Evolutionary conservation across 2,113 vertebrate species (phyloP).

Genomic region (Mus pahari): DNA sequence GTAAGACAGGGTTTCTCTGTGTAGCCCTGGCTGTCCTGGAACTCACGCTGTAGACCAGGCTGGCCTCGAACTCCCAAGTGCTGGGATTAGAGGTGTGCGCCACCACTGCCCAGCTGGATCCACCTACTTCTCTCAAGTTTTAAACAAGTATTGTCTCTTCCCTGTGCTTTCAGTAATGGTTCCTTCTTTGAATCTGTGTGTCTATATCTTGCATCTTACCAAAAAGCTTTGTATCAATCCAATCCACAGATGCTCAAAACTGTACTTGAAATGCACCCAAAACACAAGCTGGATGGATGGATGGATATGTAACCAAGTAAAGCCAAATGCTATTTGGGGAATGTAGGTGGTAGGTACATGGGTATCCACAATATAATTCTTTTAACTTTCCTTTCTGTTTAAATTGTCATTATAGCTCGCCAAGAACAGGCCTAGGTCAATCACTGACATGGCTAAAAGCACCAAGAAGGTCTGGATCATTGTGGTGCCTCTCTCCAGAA

Average conservation of each 20-base stretch:
- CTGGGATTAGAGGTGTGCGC: too few relatives aligned
- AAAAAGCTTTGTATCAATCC: neutral
- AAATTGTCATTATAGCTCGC: neutral
- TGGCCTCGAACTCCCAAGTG: too few relatives aligned
- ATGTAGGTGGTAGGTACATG: neutral
- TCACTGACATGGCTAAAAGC: neutral
- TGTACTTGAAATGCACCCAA: conserved; percentile 3
- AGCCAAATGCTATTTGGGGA: conserved; percentile 3
- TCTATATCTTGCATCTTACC: neutral
- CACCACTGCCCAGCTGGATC: neutral
- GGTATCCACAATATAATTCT: neutral
- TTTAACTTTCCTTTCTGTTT: conserved; percentile 15
- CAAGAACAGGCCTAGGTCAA: neutral
- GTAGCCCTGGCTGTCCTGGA: too few relatives aligned
- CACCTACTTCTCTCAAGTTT: neutral
- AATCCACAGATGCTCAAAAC: neutral
- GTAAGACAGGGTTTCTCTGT: too few relatives aligned
- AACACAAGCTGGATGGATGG: neutral
- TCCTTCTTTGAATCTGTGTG: neutral
- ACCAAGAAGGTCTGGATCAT: neutral
- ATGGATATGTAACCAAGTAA: neutral
- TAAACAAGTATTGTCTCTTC: neutral
- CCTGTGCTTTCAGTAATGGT: neutral
- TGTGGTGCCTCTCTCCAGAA: neutral
- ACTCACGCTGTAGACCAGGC: too few relatives aligned